A percentile compares a stretch with the other conserved stretches of the same genome.
These are phyloP conservation scores for cattle (Bos taurus) DNA, from an alignment of 2,113 vertebrate genomes.

Conservation along the genomic window DNA sequence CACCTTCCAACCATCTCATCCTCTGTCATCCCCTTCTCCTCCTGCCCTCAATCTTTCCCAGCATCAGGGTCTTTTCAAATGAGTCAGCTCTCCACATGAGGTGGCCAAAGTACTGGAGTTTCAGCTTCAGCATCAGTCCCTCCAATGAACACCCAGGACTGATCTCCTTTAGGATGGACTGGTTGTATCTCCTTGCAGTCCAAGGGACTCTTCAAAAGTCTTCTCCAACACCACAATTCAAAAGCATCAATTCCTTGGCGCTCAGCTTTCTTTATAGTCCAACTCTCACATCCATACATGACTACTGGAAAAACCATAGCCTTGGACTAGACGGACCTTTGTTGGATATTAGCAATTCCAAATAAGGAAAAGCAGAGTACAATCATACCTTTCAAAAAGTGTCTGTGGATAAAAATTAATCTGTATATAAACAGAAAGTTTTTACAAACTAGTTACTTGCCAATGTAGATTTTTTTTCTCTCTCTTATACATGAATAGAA, in stretches of 20 bases:
- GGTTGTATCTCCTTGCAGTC: neutral
- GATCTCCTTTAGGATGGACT: neutral
- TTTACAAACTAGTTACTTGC: neutral
- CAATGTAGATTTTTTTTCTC: neutral
- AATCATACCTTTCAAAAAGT: neutral
- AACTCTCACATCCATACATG: neutral
- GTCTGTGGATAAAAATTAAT: neutral
- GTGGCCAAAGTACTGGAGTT: neutral
- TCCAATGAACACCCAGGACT: neutral
- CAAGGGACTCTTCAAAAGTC: neutral
- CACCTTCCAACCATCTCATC: neutral
- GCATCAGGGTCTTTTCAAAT: neutral
- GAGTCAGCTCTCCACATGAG: neutral
- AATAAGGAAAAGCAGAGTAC: neutral
- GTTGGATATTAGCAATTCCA: neutral
- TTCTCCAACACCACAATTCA: neutral
- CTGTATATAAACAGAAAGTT: neutral
- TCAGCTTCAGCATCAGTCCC: neutral
- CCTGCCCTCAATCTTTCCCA: neutral
- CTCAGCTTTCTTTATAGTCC: neutral
- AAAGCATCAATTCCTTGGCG: neutral
- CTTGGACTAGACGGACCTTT: neutral
- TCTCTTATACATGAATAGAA: neutral
- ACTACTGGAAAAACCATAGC: neutral
- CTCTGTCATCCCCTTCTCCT: neutral